phyloP scores from a whole-genome alignment of 2,797 vertebrate genomes.

The Chaetodon trifasciatus region DNA sequence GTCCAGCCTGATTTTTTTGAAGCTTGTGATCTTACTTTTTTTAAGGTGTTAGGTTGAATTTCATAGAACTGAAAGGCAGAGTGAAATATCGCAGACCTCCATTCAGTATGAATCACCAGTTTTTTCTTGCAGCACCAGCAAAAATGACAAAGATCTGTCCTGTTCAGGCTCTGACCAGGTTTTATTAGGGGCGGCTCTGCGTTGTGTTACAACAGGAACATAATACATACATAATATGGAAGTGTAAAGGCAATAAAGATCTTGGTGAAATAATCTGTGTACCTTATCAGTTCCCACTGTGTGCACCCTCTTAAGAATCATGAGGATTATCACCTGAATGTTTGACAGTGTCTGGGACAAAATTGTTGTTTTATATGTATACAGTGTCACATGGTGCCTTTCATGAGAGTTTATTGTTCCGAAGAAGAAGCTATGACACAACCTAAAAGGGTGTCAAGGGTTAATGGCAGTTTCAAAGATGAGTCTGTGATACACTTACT shows the following conservation, averaged over 20 bases:
- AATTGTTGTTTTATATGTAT: background rate
- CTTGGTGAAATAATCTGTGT: background rate
- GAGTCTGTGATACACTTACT: background rate
- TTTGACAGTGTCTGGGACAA: slow-evolving; percentile 2
- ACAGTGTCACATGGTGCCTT: background rate
- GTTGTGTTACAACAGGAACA: slow-evolving; percentile 50
- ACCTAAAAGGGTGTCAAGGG: background rate
- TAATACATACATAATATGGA: slow-evolving; percentile 14
- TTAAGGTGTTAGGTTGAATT: too few species aligned
- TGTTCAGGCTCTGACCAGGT: slow-evolving; percentile 4
- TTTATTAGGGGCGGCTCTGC: slow-evolving; percentile 12
- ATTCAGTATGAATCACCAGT: slow-evolving; percentile 8
- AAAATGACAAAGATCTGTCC: slow-evolving; percentile 22
- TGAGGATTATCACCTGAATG: background rate
- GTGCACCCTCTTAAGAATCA: background rate
- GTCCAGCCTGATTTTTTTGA: background rate
- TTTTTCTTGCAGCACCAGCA: slow-evolving; percentile 1
- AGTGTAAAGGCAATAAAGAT: slow-evolving; percentile 36
- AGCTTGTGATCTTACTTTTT: background rate
- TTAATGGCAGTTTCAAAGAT: background rate
- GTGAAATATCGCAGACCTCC: background rate
- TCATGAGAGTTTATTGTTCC: slow-evolving; percentile 9
- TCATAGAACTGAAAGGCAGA: background rate
- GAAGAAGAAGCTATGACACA: background rate
- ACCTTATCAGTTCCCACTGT: slow-evolving; percentile 40